These are phyloP conservation scores for Salvator merianae DNA, from an alignment of 2,113 vertebrate species.

Conservation along the genomic window DNA sequence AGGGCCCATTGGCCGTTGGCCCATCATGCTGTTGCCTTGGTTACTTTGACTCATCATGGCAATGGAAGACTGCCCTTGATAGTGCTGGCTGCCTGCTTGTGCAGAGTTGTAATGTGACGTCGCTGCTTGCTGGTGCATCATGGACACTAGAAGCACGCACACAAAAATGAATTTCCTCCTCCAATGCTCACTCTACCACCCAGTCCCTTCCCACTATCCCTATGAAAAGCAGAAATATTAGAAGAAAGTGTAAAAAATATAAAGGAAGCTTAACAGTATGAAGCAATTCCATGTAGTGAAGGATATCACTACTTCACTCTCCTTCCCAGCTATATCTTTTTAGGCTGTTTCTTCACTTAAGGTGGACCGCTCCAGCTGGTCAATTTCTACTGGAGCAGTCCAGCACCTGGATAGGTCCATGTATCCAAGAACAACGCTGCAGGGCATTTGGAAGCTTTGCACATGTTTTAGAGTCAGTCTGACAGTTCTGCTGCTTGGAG, in stretches of 20 bases:
- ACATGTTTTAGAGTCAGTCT: no score
- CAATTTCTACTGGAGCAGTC: no score
- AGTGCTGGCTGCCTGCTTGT: constrained; percentile 87
- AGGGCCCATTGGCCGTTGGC: constrained; percentile 89
- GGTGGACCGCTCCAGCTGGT: no score
- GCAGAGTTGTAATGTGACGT: constrained; percentile 88
- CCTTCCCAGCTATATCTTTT: not conserved
- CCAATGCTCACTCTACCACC: not conserved
- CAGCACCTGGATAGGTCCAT: no score
- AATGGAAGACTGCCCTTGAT: constrained; percentile 90
- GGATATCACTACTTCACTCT: not conserved
- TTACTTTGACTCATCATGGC: constrained; percentile 92
- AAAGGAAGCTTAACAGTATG: not conserved
- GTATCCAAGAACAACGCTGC: no score
- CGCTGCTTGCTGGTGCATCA: constrained; percentile 95
- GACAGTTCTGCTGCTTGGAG: no score
- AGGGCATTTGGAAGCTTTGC: no score
- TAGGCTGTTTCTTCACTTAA: no score
- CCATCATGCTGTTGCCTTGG: constrained; percentile 89
- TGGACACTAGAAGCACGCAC: constrained; percentile 79
- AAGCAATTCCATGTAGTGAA: not conserved
- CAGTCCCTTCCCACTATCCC: not conserved
- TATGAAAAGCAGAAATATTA: not conserved
- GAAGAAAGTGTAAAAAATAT: not conserved
- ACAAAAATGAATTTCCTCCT: not conserved